These are phyloP conservation scores for Leptinotarsa juncta DNA, from an alignment of 2,888 invertebrate genomes.

Conservation along the genomic window DNA sequence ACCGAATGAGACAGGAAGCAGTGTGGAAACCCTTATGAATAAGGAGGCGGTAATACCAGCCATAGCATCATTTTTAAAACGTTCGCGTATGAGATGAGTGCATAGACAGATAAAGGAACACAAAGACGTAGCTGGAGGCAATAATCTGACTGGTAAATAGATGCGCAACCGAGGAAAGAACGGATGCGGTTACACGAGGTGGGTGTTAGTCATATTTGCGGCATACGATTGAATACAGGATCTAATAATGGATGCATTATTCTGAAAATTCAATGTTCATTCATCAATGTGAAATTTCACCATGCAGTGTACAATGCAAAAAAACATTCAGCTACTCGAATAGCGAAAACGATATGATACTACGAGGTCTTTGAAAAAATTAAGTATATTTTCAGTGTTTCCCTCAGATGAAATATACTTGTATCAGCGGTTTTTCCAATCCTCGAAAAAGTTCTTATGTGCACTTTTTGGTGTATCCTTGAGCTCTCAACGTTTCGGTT, in stretches of 20 bases:
- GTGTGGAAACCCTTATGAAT: background rate
- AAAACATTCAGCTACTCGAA: no score
- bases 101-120: background rate
- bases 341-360: no score
- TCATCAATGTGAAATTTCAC: no score
- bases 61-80: background rate
- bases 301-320: no score
- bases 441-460: no score
- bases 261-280: background rate
- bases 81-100: background rate
- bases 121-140: conserved; percentile 7
- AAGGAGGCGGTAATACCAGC: background rate
- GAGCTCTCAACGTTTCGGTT: no score
- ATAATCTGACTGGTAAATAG: conserved; percentile 9
- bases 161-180: conserved; percentile 1
- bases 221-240: background rate
- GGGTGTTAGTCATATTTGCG: background rate
- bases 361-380: no score
- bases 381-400: no score
- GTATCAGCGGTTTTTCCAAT: no score
- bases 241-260: background rate
- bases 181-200: background rate
- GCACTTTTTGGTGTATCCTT: no score
- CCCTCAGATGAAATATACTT: no score
- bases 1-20: background rate